Conservation (phyloP, 2,113 vertebrate genomes). For the Microtus ochrogaster region DNA sequence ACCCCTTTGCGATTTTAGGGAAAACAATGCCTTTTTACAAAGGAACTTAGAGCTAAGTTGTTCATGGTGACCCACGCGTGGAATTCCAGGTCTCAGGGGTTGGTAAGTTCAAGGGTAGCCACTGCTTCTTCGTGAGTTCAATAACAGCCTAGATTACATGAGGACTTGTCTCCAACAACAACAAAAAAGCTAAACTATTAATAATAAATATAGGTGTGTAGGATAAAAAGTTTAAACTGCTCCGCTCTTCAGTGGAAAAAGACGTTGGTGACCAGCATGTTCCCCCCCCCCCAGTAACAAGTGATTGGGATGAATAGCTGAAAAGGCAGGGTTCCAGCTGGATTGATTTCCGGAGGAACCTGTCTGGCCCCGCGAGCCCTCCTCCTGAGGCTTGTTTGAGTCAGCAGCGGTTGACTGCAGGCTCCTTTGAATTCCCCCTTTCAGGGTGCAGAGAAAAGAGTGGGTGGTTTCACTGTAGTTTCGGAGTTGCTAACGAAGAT, state of each 20-base stretch:
- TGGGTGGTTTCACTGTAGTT: conserved; percentile 85
- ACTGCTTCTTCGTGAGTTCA: neutral
- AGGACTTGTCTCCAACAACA: neutral
- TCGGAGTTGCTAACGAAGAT: conserved; percentile 80
- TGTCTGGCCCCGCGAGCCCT: conserved; percentile 58
- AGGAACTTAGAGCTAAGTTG: neutral
- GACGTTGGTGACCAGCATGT: neutral
- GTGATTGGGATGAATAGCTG: neutral
- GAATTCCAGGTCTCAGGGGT: neutral
- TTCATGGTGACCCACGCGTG: neutral
- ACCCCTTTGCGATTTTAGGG: neutral
- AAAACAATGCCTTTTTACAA: neutral
- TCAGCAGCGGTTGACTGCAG: conserved; percentile 67
- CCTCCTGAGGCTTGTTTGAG: conserved; percentile 70
- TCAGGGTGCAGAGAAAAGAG: conserved; percentile 82
- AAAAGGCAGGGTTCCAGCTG: neutral
- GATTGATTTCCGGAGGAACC: conserved; percentile 61
- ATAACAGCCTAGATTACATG: neutral
- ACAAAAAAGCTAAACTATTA: neutral
- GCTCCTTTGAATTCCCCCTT: conserved; percentile 74
- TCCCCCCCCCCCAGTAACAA: neutral
- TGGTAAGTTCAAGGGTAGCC: neutral
- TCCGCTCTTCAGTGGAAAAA: neutral
- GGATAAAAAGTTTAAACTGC: neutral
- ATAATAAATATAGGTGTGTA: neutral